Base-by-base conservation (phyloP, 2,113 vertebrate genomes). In the Psettodes erumei region DNA sequence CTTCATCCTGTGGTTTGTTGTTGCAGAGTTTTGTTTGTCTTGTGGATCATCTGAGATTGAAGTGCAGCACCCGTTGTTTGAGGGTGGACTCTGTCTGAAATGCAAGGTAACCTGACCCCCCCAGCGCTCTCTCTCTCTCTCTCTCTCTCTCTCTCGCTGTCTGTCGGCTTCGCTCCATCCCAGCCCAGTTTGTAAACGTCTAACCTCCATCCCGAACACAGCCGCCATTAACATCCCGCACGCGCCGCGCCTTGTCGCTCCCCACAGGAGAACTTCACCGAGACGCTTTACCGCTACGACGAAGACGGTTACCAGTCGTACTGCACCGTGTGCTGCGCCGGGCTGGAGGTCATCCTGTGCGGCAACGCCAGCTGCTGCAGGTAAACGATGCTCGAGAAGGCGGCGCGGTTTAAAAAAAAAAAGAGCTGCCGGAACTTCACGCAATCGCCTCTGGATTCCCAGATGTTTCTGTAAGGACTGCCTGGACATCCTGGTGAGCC, bases 391-490 rank as follows among this genome's bases (percentile, higher is more conserved):
- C 51, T 23, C 37, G 23, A 10, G 21, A n/a, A n/a, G n/a, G n/a
- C n/a, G n/a, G n/a, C n/a, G n/a, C n/a, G n/a, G n/a, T n/a, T n/a
- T n/a, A n/a, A n/a, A n/a, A n/a, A n/a, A n/a, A n/a, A n/a, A n/a
- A n/a, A n/a, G n/a, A n/a, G n/a, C n/a, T n/a, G n/a, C n/a, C n/a
- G n/a, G n/a, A n/a, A n/a, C n/a, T n/a, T n/a, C n/a, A n/a, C n/a
- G n/a, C n/a, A n/a, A n/a, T n/a, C n/a, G n/a, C n/a, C n/a, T n/a
- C n/a, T n/a, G n/a, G n/a, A n/a, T n/a, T 37, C 25, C 2, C 85
- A 98, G 97, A 74, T 98, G 97, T 90, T 99, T 96, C 93, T 99
- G 97, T 15, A 97, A 97, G 74, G 96, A 98, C 64, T 99, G 97
- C 71, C 61, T 99, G 86, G 93, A 99, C 5, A 93, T 96, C 74